Evolutionary conservation across 1,140 invertebrate genomes (phyloP).

Genomic region (Drosophila aff.): DNA sequence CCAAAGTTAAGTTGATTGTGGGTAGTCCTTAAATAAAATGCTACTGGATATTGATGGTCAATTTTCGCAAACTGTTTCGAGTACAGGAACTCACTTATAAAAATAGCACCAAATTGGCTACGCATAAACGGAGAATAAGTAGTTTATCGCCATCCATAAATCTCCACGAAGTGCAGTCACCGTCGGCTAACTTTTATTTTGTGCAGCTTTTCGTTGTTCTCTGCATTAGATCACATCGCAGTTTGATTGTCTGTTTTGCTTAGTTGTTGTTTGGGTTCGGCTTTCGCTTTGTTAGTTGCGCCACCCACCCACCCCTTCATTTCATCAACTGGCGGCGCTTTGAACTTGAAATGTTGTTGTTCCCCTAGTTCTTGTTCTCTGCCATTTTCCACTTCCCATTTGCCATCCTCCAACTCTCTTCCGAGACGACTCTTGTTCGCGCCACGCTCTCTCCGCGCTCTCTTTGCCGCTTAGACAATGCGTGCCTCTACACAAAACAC

Average conservation of each 20-base stretch:
- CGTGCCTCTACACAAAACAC: slow-evolving; percentile 53
- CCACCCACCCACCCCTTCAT: slow-evolving; percentile 2
- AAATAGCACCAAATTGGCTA: neutral
- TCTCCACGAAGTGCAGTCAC: slow-evolving; percentile 39
- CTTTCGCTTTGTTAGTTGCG: slow-evolving; percentile 15
- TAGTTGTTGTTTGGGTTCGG: slow-evolving; percentile 17
- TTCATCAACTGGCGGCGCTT: slow-evolving; percentile 70
- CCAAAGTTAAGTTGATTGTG: neutral
- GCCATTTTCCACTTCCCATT: neutral
- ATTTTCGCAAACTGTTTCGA: neutral
- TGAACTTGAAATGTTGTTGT: slow-evolving; percentile 83
- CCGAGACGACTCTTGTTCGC: slow-evolving; percentile 1
- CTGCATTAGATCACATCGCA: slow-evolving; percentile 55
- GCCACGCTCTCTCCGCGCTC: slow-evolving; percentile 19
- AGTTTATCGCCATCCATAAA: slow-evolving; percentile 13
- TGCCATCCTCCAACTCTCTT: slow-evolving; percentile 22
- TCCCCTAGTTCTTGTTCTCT: slow-evolving; percentile 64
- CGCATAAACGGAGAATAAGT: slow-evolving; percentile 2
- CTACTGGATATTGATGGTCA: neutral
- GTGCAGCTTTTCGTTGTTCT: slow-evolving; percentile 38
- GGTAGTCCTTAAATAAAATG: neutral
- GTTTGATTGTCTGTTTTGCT: slow-evolving; percentile 35
- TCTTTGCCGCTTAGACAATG: slow-evolving; percentile 67
- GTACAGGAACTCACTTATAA: neutral
- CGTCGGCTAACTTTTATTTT: slow-evolving; percentile 36